Evolutionary conservation across 1,140 invertebrate genomes (phyloP), one percentile per base, ranked within the genome.

Genomic region (Acromyrmex heyeri): DNA sequence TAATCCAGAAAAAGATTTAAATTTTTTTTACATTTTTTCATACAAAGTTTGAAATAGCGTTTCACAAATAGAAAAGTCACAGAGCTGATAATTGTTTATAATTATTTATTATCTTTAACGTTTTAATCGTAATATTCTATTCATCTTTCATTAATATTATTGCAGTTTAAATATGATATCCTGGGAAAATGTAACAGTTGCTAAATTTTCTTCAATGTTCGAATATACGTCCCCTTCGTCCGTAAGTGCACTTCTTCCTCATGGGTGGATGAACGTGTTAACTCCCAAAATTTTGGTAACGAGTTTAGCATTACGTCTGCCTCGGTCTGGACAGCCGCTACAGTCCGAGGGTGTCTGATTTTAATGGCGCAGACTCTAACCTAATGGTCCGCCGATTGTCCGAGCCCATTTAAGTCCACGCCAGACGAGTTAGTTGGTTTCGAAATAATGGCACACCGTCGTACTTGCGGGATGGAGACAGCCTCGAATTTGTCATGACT

Each of bases 301-400:
- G 89, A 93, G 91, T 92, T 92, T 91, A 91, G 91, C 92, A 88
- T 90, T 89, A 92, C 91, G 87, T 78, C 75, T 73, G 78, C 76
- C 82, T 62, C 21, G 69, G 75, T 70, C 86, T 53, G 67, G 77
- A 83, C 78, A 67, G 76, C 57, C n/a, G 78, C 64, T 65, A 57
- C 77, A 65, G 76, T 86, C 78, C 73, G 91, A 91, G 93, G 93
- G 92, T 93, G 92, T 92, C 92, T 91, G 93, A 94, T 93, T 94
- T 94, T 94, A 95, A 94, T 94, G 93, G 91, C 88, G 85, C 88
- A 88, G 90, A 86, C 78, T 91, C 88, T 91, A 88, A 86, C 79
- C 90, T 92, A 94, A 94, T 92, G 93, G 93, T 85, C 86, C 88
- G 81, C 86, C 91, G 91, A 93, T 91, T 91, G 92, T 92, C 87